These are phyloP conservation scores for Rhodophaea formosa DNA, from an alignment of 2,888 invertebrate species.

Conservation along the genomic window DNA sequence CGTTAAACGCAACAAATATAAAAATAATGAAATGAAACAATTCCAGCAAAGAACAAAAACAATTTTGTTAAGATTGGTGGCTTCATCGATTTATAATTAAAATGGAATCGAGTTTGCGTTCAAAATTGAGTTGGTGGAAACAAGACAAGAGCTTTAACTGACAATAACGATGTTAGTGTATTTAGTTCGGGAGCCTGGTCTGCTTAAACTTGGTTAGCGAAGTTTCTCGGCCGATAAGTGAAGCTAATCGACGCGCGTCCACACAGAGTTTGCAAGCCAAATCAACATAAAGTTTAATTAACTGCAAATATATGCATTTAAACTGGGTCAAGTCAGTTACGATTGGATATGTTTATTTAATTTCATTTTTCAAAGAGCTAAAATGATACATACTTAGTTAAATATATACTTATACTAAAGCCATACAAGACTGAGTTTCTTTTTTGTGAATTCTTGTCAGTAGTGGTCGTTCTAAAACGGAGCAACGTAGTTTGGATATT, in stretches of 20 bases:
- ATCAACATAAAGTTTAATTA: constrained; percentile 8
- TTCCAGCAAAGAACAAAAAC: background rate
- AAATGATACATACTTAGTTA: no score
- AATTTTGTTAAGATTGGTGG: constrained; percentile 4
- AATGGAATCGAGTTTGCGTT: constrained; percentile 17
- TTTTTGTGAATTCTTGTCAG: no score
- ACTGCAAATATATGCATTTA: constrained; percentile 7
- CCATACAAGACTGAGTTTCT: no score
- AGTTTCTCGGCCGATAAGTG: constrained; percentile 13
- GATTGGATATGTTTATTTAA: no score
- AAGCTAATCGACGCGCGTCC: constrained; percentile 8
- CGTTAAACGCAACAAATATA: no score
- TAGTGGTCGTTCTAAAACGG: no score
- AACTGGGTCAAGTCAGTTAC: constrained; percentile 1
- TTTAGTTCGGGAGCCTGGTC: constrained; percentile 6
- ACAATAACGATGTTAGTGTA: background rate
- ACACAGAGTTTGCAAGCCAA: constrained; percentile 9
- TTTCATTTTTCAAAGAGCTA: no score
- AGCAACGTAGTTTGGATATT: no score
- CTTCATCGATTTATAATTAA: constrained; percentile 17
- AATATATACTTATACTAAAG: no score
- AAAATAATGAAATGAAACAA: no score
- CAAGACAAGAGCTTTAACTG: constrained; percentile 17
- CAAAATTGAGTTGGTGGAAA: constrained; percentile 13
- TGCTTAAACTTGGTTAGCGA: constrained; percentile 2